phyloP scores from a whole-genome alignment of 2,797 vertebrate genomes.

The Microchirus variegatus region DNA sequence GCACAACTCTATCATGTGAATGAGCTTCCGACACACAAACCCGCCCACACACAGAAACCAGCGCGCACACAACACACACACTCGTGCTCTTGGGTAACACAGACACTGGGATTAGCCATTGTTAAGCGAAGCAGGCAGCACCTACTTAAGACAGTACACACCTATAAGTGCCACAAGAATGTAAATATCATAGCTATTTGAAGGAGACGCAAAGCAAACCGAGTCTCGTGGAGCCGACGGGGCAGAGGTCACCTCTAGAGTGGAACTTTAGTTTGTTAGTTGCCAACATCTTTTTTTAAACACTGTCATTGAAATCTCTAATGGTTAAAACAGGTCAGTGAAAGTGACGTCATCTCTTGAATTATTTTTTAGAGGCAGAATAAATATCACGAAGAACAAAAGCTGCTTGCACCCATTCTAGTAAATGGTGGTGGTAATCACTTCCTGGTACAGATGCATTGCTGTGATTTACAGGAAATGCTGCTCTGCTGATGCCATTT shows the following conservation, averaged over 20 bases:
- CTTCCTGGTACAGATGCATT: too few relatives aligned
- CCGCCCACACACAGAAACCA: not conserved
- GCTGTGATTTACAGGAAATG: too few relatives aligned
- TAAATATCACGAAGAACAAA: too few relatives aligned
- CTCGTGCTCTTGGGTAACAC: constrained; percentile 19
- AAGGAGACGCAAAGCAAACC: constrained; percentile 26
- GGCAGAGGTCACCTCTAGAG: not conserved
- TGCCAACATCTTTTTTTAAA: not conserved
- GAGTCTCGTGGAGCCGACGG: too few relatives aligned
- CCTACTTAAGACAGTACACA: constrained; percentile 38
- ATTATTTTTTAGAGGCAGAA: too few relatives aligned
- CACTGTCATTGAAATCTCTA: too few relatives aligned
- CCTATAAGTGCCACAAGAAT: constrained; percentile 59
- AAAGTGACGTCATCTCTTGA: too few relatives aligned
- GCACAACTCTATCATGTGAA: constrained; percentile 66
- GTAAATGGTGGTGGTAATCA: too few relatives aligned
- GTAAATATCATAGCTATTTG: constrained; percentile 67
- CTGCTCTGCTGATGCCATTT: too few relatives aligned
- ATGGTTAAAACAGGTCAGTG: too few relatives aligned
- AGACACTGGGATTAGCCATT: constrained; percentile 55
- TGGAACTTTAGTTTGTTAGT: not conserved
- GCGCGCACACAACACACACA: not conserved
- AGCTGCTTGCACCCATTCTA: too few relatives aligned
- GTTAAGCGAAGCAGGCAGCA: constrained; percentile 49
- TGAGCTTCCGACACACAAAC: constrained; percentile 49